Evolutionary conservation across 2,888 invertebrate genomes (phyloP).

Genomic region (Rambutsinella grinnellia): DNA sequence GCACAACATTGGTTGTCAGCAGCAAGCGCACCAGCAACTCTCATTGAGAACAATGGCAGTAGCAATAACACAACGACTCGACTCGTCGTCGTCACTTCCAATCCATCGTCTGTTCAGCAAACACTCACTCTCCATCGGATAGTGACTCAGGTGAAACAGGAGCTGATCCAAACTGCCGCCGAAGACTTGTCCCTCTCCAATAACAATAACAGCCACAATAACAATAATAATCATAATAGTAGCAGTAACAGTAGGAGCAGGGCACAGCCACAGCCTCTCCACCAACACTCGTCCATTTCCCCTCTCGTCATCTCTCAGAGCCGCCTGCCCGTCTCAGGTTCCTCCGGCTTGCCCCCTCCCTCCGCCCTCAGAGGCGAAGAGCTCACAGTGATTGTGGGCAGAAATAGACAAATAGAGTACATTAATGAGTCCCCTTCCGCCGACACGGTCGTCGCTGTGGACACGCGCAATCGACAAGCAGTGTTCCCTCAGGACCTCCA

Average conservation of each 20-base stretch:
- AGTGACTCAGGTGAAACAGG: constrained; percentile 47
- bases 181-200: constrained; percentile 62
- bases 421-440: constrained; percentile 30
- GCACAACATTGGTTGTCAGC: constrained; percentile 52
- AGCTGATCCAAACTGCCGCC: constrained; percentile 61
- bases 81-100: constrained; percentile 58
- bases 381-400: constrained; percentile 44
- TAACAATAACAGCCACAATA: constrained; percentile 34
- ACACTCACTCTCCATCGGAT: constrained; percentile 56
- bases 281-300: constrained; percentile 27
- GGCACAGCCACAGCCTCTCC: neutral
- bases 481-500: constrained; percentile 34
- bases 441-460: constrained; percentile 25
- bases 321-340: constrained; percentile 22
- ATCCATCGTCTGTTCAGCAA: constrained; percentile 52
- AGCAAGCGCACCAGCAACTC: constrained; percentile 27
- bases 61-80: constrained; percentile 49
- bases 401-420: constrained; percentile 23
- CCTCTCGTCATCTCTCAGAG: constrained; percentile 34
- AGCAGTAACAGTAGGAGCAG: constrained; percentile 11
- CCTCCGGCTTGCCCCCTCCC: constrained; percentile 11
- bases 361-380: constrained; percentile 39
- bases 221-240: constrained; percentile 34
- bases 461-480: constrained; percentile 17
- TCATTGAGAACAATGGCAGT: constrained; percentile 39